phyloP scores from a whole-genome alignment of 2,797 vertebrate genomes.

The Urophycis tenuis region DNA sequence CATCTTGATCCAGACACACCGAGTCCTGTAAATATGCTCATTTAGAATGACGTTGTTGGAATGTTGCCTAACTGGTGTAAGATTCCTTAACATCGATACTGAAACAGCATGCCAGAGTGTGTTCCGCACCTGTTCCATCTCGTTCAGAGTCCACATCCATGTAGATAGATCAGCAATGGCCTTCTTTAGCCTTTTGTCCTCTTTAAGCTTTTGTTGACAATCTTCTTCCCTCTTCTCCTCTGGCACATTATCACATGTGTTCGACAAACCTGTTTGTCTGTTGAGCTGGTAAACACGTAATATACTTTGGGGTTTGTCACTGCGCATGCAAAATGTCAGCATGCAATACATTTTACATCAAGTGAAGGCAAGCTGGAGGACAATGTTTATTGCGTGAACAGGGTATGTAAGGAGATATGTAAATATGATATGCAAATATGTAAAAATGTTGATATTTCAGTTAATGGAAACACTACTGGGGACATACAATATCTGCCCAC shows the following conservation, averaged over 20 bases:
- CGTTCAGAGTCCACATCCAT: background rate
- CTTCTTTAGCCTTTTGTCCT: background rate
- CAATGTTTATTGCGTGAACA: too few relatives aligned
- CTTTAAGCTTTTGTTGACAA: background rate
- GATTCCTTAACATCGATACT: too few relatives aligned
- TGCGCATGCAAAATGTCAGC: too few relatives aligned
- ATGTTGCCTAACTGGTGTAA: too few relatives aligned
- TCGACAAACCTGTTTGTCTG: background rate
- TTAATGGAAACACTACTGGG: too few relatives aligned
- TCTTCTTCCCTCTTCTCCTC: background rate
- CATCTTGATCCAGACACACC: constrained; percentile 6
- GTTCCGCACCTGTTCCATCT: background rate
- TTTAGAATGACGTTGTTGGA: background rate
- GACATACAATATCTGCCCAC: too few relatives aligned
- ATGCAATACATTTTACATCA: too few relatives aligned
- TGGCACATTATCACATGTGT: background rate
- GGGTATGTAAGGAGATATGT: too few relatives aligned
- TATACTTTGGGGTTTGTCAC: too few relatives aligned
- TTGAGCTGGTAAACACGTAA: background rate
- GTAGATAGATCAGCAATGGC: background rate
- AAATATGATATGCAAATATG: too few relatives aligned
- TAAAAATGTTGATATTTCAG: too few relatives aligned
- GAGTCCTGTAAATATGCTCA: constrained; percentile 11
- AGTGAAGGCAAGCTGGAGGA: too few relatives aligned
- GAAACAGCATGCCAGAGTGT: background rate